Evolutionary conservation across 2,113 vertebrate genomes (phyloP).

Genomic region (Cairina moschata): DNA sequence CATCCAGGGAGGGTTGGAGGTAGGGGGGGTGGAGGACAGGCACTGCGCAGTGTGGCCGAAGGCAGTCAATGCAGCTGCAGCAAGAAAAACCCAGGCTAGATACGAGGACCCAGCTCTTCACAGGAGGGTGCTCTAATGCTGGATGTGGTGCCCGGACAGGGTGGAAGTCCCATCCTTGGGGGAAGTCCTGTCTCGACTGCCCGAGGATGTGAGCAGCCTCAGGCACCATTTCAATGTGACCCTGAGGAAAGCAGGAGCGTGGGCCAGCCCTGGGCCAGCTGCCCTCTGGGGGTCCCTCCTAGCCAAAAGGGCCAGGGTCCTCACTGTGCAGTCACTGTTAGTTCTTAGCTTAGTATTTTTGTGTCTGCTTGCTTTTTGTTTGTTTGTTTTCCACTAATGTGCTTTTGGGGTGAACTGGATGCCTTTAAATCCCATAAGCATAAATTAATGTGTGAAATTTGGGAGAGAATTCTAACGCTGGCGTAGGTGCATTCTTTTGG

Average conservation of each 20-base stretch:
- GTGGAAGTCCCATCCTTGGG: neutral
- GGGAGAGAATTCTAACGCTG: neutral
- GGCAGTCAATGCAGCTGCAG: neutral
- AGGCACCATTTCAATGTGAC: neutral
- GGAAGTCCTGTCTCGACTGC: neutral
- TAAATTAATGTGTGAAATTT: neutral
- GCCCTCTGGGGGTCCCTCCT: accelerated
- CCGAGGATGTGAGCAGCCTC: neutral
- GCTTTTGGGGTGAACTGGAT: neutral
- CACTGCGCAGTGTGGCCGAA: accelerated
- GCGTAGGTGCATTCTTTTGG: neutral
- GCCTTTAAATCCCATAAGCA: neutral
- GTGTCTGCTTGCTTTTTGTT: too few relatives aligned
- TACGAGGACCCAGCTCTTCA: too few relatives aligned
- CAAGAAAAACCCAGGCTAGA: accelerated
- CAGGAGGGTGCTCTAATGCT: neutral
- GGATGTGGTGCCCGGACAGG: too few relatives aligned
- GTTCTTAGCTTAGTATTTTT: neutral
- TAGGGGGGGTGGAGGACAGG: neutral
- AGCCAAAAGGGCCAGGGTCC: accelerated
- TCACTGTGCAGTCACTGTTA: accelerated
- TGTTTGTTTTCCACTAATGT: neutral
- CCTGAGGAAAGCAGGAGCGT: neutral
- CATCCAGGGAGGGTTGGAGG: neutral
- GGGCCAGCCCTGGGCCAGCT: neutral